Evolutionary conservation across 1,140 invertebrate genomes (phyloP).

Genomic region (Zaprionus lachaisei): DNA sequence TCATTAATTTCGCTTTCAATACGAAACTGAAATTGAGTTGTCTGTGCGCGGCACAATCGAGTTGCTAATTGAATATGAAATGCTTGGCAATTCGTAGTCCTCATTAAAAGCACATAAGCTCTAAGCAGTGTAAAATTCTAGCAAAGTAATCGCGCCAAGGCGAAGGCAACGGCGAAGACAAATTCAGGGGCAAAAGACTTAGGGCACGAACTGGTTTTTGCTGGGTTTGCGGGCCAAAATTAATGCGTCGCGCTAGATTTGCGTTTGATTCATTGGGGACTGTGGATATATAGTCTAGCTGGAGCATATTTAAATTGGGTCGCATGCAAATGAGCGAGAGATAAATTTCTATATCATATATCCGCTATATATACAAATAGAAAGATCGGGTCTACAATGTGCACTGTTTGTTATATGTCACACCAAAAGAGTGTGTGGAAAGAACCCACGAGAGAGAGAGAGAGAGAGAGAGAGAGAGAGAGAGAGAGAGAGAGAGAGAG

Average conservation of each 20-base stretch:
- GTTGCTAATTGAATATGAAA: constrained; percentile 64
- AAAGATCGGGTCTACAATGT: constrained; percentile 7
- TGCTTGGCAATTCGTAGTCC: constrained; percentile 4
- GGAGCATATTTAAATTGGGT: constrained; percentile 27
- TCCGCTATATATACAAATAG: constrained; percentile 12
- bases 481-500: not conserved
- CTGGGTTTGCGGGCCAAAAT: constrained; percentile 9
- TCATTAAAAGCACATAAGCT: constrained; percentile 11
- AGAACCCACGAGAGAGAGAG: constrained; percentile 16
- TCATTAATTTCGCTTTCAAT: constrained; percentile 70
- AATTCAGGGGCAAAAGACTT: constrained; percentile 66
- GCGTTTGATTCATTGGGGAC: constrained; percentile 37
- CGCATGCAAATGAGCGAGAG: constrained; percentile 48
- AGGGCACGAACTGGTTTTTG: constrained; percentile 31
- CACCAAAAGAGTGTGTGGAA: not conserved
- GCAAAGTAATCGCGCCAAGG: constrained; percentile 31
- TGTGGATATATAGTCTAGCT: constrained; percentile 12
- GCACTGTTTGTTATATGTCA: constrained; percentile 22
- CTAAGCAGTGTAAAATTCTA: constrained; percentile 67
- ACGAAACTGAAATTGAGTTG: constrained; percentile 60
- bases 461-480: not conserved
- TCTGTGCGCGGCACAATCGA: constrained; percentile 48
- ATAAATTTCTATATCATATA: constrained; percentile 1
- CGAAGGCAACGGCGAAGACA: not conserved
- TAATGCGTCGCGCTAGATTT: constrained; percentile 23